Conservation (phyloP, 2,797 vertebrate genomes). For the Nannoperca australis region DNA sequence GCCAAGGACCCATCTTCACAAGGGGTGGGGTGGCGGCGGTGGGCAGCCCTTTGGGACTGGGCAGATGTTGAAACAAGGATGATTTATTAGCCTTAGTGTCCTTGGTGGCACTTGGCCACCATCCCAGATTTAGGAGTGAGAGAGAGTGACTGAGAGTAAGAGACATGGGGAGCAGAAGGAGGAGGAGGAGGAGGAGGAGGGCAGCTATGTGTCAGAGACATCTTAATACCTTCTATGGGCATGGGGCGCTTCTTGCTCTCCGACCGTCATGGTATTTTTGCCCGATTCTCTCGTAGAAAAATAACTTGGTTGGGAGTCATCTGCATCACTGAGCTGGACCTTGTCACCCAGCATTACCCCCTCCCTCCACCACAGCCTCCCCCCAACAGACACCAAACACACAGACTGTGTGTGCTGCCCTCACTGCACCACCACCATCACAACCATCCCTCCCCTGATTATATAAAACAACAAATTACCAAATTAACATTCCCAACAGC, state of each 20-base stretch:
- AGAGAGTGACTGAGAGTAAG: constrained; percentile 72
- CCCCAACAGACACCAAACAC: constrained; percentile 52
- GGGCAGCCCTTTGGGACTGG: constrained; percentile 88
- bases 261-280: constrained; percentile 86
- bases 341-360: constrained; percentile 76
- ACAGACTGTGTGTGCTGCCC: constrained; percentile 47
- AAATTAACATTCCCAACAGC: constrained; percentile 83
- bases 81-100: constrained; percentile 95
- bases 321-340: constrained; percentile 79
- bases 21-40: constrained; percentile 79
- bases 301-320: constrained; percentile 84
- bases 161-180: constrained; percentile 73
- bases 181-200: constrained; percentile 58
- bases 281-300: constrained; percentile 84
- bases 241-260: constrained; percentile 81
- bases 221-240: constrained; percentile 87
- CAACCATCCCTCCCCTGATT: constrained; percentile 57
- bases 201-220: constrained; percentile 79
- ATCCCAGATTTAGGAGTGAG: constrained; percentile 89
- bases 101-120: constrained; percentile 94
- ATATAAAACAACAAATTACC: constrained; percentile 83
- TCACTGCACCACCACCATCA: constrained; percentile 35
- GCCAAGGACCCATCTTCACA: constrained; percentile 87
- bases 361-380: constrained; percentile 34
- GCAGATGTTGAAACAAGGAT: constrained; percentile 94